Evolutionary conservation across 1,140 invertebrate species (phyloP).

Genomic region (Papilio xuthus): DNA sequence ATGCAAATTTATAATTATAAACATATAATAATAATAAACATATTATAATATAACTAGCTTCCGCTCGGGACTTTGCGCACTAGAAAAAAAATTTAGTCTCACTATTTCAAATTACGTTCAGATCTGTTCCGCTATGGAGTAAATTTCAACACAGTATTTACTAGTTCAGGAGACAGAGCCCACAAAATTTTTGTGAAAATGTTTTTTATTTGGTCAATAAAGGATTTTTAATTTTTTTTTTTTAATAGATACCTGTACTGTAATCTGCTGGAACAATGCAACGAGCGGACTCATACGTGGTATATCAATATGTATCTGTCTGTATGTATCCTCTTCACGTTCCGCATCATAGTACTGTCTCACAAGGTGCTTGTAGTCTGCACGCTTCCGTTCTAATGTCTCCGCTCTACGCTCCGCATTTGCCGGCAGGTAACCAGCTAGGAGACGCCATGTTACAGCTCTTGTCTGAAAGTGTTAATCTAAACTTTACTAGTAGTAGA

Average conservation of each 20-base stretch:
- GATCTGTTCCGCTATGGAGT: too few species aligned
- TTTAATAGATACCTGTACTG: constrained; percentile 74
- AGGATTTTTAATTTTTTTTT: too few species aligned
- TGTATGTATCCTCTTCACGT: constrained; percentile 97
- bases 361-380: constrained; percentile 97
- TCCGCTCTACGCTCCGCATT: constrained; percentile 92
- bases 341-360: constrained; percentile 98
- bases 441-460: constrained; percentile 84
- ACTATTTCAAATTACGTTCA: too few species aligned
- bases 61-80: too few species aligned
- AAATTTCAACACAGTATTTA: too few species aligned
- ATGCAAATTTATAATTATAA: background rate
- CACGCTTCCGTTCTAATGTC: constrained; percentile 93
- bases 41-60: too few species aligned
- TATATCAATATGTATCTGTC: constrained; percentile 85
- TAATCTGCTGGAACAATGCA: constrained; percentile 71
- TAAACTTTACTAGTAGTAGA: background rate
- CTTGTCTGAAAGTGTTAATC: constrained; percentile 74
- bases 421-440: constrained; percentile 95
- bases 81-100: too few species aligned
- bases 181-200: too few species aligned
- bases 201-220: too few species aligned
- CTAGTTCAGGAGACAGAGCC: too few species aligned
- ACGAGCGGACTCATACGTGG: constrained; percentile 75
- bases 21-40: background rate